Evolutionary conservation across 1,140 invertebrate genomes (phyloP).

Genomic region (Aphelenchoides fujianensis): DNA sequence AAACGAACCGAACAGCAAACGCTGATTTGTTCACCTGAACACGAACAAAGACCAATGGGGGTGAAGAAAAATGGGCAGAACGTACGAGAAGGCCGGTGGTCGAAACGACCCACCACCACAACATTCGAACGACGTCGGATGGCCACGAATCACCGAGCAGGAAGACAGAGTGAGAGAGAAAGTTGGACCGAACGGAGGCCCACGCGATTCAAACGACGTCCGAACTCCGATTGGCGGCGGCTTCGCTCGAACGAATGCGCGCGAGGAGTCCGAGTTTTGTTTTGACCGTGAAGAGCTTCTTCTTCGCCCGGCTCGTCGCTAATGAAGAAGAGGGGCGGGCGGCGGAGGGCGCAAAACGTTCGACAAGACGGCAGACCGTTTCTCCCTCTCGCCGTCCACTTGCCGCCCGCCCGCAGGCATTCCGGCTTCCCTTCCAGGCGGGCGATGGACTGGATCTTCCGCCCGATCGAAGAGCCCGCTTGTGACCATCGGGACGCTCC

Average conservation of each 20-base stretch:
- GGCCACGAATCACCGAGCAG: too few relatives aligned
- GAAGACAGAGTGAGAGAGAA: too few relatives aligned
- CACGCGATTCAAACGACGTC: too few relatives aligned
- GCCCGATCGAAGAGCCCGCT: background rate
- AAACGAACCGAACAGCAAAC: constrained; percentile 25
- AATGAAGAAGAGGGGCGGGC: background rate
- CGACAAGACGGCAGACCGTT: background rate
- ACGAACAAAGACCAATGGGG: background rate
- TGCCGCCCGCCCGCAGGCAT: background rate
- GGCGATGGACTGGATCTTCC: constrained; percentile 1
- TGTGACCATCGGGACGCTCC: background rate
- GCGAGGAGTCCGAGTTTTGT: constrained; percentile 1
- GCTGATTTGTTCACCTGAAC: constrained; percentile 8
- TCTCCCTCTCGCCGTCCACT: background rate
- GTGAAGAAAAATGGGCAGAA: background rate
- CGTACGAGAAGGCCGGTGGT: background rate
- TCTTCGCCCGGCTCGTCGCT: too few relatives aligned
- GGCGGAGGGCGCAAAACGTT: background rate
- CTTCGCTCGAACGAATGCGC: background rate
- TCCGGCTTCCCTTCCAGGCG: background rate
- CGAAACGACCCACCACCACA: constrained; percentile 5
- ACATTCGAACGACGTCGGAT: constrained; percentile 16
- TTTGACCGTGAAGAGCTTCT: background rate
- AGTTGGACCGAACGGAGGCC: too few relatives aligned
- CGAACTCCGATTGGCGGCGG: too few relatives aligned